These are phyloP conservation scores for Chalcosyrphus nemorum DNA, from an alignment of 2,888 invertebrate genomes.

Conservation along the genomic window DNA sequence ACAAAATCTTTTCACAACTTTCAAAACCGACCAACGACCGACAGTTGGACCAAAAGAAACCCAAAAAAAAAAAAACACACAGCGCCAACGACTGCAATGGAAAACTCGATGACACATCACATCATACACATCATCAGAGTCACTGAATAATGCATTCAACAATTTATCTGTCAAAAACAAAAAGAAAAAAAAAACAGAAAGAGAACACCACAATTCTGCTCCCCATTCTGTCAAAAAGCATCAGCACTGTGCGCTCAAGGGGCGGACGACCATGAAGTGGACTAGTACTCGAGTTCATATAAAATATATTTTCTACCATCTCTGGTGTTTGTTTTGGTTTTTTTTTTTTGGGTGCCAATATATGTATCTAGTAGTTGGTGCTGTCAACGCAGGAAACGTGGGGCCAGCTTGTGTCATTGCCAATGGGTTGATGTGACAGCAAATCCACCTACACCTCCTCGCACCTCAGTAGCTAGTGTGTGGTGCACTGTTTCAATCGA, in stretches of 20 bases:
- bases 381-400: slow-evolving; percentile 48
- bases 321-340: background rate
- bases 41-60: background rate
- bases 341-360: slow-evolving; percentile 1
- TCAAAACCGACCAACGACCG: background rate
- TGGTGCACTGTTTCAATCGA: slow-evolving; percentile 26
- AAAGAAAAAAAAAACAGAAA: no score
- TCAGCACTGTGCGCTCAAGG: no score
- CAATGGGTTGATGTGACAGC: slow-evolving; percentile 50
- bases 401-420: slow-evolving; percentile 29
- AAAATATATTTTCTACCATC: slow-evolving; percentile 43
- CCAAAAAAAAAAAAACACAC: no score
- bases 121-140: slow-evolving; percentile 32
- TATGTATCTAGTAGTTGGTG: slow-evolving; percentile 13
- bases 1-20: slow-evolving; percentile 56
- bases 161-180: slow-evolving; percentile 63
- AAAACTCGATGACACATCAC: slow-evolving; percentile 37
- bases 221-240: slow-evolving; percentile 22
- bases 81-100: no score
- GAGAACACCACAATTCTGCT: background rate
- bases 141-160: slow-evolving; percentile 65
- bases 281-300: slow-evolving; percentile 41
- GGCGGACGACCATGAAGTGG: slow-evolving; percentile 37
- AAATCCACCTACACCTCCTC: slow-evolving; percentile 17
- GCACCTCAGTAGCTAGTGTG: background rate